Base-by-base conservation (phyloP, 2,797 vertebrate genomes). In the Fistularia tabacaria region DNA sequence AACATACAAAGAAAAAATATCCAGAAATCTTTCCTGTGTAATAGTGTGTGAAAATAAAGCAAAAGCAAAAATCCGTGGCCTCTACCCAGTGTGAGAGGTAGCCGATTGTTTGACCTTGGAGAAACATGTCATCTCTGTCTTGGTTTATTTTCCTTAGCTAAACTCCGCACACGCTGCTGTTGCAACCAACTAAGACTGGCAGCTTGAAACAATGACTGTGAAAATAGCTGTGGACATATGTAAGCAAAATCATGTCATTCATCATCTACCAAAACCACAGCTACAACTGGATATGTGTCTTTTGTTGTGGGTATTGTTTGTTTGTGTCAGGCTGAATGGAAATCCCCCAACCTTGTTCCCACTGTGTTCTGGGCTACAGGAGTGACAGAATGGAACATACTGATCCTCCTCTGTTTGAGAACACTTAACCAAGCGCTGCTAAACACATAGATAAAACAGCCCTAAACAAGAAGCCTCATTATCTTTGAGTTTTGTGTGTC, bases 51-150 rank as follows among this genome's bases (percentile, higher is more conserved):
- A 25, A 25, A 25, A 25, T 25, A 25, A 25, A 25, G 25, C 25
- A 25, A 25, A 25, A 25, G 5, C 25, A 25, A 51, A 6, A 46
- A 66, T 54, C 66, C 15, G 36, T 38, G 40, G 54, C 37, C 49
- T 64, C 46, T 50, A 41, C 13, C 49, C 48, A 12, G 50, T 51
- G 64, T 25, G 25, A 25, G 25, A 25, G 61, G 69, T 9, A 11
- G 38, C 40, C 51, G 49, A 38, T 8, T 8, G 38, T 14, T 8
- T 36, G 43, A 57, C 76, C 73, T 80, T 79, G 77, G 46, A 72
- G 51, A 71, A 69, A 62, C 6, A 63, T 46, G 56, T 80, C 76
- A 79, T 85, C 83, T 52, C 37, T 54, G 7, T 64, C 60, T 65
- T 13, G 73, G 62, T 85, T 83, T 63, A 62, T n/a, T 57, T 78